Percentiles rank a stretch among this genome's conserved stretches.
Evolutionary conservation across 2,797 vertebrate genomes (phyloP).

Genomic region (Hydrolagus colliei): DNA sequence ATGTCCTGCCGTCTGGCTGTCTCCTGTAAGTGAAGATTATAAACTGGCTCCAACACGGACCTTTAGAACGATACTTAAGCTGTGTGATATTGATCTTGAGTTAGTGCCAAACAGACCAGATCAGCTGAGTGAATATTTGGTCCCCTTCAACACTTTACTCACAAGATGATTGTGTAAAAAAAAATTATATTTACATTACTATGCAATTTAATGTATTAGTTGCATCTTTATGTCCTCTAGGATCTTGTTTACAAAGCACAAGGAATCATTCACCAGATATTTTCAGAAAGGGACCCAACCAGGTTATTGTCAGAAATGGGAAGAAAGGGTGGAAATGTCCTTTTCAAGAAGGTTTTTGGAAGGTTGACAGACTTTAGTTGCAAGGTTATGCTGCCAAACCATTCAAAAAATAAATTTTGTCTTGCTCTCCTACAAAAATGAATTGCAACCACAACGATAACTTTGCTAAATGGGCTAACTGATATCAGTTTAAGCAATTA

Average conservation of each 20-base stretch:
- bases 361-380: constrained; percentile 35
- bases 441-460: neutral
- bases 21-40: neutral
- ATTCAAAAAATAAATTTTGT: constrained; percentile 27
- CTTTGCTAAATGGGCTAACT: neutral
- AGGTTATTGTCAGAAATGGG: neutral
- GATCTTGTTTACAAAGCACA: neutral
- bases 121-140: constrained; percentile 15
- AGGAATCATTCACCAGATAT: neutral
- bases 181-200: neutral
- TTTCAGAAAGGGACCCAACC: neutral
- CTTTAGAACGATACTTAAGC: neutral
- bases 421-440: neutral
- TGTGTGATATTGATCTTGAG: constrained; percentile 30
- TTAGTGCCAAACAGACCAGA: neutral
- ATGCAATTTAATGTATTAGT: neutral
- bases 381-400: constrained; percentile 34
- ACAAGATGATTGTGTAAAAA: neutral
- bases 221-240: neutral
- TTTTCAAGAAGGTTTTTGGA: neutral
- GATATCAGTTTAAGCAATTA: neutral
- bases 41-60: neutral
- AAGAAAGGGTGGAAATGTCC: neutral
- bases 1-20: neutral
- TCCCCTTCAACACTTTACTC: constrained; percentile 18